A percentile compares a stretch with the other conserved stretches of the same genome.
phyloP scores from a whole-genome alignment of 2,113 vertebrate genomes.

The Leiothrix lutea region DNA sequence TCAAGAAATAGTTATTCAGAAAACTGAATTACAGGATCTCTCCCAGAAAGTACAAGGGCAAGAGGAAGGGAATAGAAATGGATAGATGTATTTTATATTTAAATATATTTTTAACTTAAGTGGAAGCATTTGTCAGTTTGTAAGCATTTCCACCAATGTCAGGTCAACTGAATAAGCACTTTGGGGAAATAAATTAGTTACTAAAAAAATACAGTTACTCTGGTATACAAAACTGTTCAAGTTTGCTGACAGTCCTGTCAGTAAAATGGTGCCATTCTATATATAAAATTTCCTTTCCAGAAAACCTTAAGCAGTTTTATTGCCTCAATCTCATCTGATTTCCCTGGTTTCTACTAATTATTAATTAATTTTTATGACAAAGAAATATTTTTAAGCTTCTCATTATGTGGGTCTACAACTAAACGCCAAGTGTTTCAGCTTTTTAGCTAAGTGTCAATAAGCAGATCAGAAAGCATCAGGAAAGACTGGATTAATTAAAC shows the following conservation, averaged over 20 bases:
- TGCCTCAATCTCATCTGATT: background rate
- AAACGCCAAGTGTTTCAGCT: background rate
- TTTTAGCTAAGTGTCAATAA: background rate
- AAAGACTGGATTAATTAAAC: background rate
- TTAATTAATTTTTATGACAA: background rate
- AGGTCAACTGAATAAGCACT: background rate
- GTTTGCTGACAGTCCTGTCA: background rate
- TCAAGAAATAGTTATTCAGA: background rate
- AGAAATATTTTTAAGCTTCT: background rate
- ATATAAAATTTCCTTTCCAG: background rate
- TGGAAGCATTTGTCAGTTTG: background rate
- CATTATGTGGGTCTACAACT: background rate
- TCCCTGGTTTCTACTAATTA: background rate
- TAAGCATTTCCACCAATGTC: background rate
- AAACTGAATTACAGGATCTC: background rate
- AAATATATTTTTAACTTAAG: background rate
- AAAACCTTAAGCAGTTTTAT: background rate
- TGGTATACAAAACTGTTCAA: background rate
- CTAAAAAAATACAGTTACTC: background rate
- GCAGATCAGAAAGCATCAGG: background rate
- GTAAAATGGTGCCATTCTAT: background rate
- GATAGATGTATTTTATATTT: background rate
- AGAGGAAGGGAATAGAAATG: background rate
- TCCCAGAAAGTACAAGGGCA: background rate
- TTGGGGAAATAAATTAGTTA: background rate